phyloP scores from a whole-genome alignment of 2,113 vertebrate genomes.

The Cariama cristata region DNA sequence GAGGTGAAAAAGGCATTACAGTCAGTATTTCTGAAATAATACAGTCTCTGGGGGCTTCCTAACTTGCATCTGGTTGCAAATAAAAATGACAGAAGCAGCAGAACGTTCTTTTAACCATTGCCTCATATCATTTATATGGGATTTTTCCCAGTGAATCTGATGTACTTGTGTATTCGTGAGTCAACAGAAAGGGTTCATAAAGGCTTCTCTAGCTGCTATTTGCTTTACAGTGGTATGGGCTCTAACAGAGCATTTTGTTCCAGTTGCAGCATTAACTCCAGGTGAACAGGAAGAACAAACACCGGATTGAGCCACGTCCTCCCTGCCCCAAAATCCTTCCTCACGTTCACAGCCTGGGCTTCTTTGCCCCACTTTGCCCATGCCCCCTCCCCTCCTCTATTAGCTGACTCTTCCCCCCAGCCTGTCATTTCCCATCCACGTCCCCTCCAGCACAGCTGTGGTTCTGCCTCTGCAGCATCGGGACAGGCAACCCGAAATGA shows the following conservation, averaged over 20 bases:
- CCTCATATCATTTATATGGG: not conserved
- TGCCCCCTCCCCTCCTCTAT: rapidly evolving
- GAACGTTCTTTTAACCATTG: not conserved
- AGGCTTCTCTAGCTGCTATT: not conserved
- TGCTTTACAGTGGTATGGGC: not conserved
- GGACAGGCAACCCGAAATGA: not conserved
- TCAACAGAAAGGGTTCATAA: not conserved
- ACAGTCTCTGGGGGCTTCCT: not conserved
- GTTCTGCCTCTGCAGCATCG: not conserved
- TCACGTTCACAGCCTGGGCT: not conserved
- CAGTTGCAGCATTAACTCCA: not conserved
- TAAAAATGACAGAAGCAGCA: not conserved
- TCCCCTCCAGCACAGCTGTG: not conserved
- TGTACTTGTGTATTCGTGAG: not conserved
- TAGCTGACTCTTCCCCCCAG: not conserved
- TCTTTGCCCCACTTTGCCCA: not conserved
- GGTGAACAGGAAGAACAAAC: not conserved
- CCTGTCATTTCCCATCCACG: rapidly evolving
- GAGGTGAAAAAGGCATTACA: slow-evolving; percentile 16
- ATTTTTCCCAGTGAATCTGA: not conserved
- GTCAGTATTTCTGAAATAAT: not conserved
- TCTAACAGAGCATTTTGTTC: not conserved
- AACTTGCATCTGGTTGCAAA: not conserved
- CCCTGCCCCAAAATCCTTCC: not conserved
- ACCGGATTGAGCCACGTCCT: not conserved